phyloP scores from a whole-genome alignment of 2,797 vertebrate genomes.

The Danio jaintianensis region DNA sequence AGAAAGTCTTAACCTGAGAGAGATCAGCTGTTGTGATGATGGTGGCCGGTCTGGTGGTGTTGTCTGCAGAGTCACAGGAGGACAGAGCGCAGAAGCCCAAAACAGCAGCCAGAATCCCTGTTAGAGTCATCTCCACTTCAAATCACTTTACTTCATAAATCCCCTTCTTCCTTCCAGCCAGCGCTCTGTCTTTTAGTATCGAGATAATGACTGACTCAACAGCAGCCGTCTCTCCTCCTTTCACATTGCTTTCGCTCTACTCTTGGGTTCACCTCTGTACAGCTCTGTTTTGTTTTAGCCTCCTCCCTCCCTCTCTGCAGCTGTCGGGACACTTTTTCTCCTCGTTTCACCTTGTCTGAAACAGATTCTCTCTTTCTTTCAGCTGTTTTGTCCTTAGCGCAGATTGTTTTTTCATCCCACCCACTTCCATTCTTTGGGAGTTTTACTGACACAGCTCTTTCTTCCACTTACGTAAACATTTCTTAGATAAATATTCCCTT shows the following conservation, averaged over 20 bases:
- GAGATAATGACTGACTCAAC: conserved; percentile 11
- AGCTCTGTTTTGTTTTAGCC: conserved; percentile 8
- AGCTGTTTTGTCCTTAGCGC: conserved; percentile 44
- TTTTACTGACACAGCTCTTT: conserved; percentile 45
- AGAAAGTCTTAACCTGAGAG: conserved; percentile 37
- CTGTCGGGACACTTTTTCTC: neutral
- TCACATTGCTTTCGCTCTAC: conserved; percentile 27
- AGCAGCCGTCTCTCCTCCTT: conserved; percentile 7
- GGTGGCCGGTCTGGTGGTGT: neutral
- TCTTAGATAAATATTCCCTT: neutral
- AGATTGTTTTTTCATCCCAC: conserved; percentile 73
- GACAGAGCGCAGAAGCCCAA: conserved; percentile 70
- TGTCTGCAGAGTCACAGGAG: conserved; percentile 48
- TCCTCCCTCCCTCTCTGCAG: conserved; percentile 32
- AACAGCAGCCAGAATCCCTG: conserved; percentile 64
- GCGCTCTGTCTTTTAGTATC: neutral
- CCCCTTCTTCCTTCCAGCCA: neutral
- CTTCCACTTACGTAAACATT: conserved; percentile 23
- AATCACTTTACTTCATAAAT: conserved; percentile 37
- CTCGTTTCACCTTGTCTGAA: conserved; percentile 27
- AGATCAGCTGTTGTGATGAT: conserved; percentile 21
- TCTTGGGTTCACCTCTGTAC: neutral
- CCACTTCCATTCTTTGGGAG: conserved; percentile 76
- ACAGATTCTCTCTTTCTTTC: conserved; percentile 20
- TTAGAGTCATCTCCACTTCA: conserved; percentile 48